Conservation (phyloP, 2,113 vertebrate species). For the Clinocottus analis region DNA sequence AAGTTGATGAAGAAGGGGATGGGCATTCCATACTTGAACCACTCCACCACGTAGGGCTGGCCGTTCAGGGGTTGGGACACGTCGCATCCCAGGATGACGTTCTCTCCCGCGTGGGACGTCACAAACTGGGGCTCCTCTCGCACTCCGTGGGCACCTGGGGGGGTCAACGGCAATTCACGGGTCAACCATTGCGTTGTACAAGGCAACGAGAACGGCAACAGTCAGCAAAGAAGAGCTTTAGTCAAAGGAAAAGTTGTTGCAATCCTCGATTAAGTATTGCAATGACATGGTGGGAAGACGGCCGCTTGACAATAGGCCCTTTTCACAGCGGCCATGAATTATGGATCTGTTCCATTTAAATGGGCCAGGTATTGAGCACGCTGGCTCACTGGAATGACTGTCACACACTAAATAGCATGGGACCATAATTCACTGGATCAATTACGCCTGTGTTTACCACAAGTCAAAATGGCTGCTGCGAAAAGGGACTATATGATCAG, state of each 20-base stretch:
- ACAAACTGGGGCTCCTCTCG: conserved; percentile 98
- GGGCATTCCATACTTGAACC: conserved; percentile 99
- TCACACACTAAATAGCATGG: too few species aligned
- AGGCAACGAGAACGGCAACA: not conserved
- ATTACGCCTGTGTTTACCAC: not conserved
- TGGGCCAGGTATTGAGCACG: not conserved
- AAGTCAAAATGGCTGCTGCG: too few species aligned
- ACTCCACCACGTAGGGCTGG: conserved; percentile 98
- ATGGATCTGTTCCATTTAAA: not conserved
- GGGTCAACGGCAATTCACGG: not conserved
- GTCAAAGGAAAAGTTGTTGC: not conserved
- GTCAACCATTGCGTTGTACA: conserved; percentile 16
- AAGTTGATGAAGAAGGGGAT: conserved; percentile 99
- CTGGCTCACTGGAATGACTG: not conserved
- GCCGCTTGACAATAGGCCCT: too few species aligned
- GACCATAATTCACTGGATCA: not conserved
- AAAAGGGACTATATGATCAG: too few species aligned
- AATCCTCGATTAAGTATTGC: too few species aligned
- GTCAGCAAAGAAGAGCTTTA: not conserved
- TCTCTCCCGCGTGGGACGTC: conserved; percentile 95
- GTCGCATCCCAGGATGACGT: conserved; percentile 95
- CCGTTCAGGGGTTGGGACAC: conserved; percentile 95
- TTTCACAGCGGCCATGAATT: too few species aligned
- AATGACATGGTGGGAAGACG: too few species aligned
- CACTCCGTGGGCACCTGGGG: conserved; percentile 91